phyloP scores from a whole-genome alignment of 2,113 vertebrate species.

The Phylloscopus trochilus region DNA sequence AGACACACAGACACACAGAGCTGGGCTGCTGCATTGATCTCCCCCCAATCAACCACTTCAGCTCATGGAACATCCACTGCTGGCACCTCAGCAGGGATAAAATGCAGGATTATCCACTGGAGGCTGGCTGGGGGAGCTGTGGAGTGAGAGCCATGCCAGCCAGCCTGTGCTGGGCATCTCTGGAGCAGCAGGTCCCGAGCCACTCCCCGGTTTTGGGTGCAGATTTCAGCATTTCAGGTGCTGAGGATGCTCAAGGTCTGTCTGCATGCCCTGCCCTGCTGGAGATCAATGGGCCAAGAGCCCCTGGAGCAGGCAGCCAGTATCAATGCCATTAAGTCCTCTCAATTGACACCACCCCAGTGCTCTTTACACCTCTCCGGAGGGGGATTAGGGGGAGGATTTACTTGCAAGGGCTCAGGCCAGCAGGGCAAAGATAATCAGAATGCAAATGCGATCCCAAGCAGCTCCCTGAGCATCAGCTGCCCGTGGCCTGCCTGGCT shows the following conservation, averaged over 20 bases:
- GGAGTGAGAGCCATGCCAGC: neutral
- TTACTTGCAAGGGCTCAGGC: constrained; percentile 48
- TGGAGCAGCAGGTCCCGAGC: neutral
- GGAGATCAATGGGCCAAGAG: constrained; percentile 2
- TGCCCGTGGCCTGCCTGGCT: constrained; percentile 23
- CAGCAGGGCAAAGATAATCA: constrained; percentile 53
- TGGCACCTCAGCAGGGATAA: neutral
- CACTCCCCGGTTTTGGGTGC: neutral
- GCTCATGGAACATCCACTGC: neutral
- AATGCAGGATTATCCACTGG: fast-evolving
- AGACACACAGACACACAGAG: neutral
- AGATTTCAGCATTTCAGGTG: neutral
- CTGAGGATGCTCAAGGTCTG: neutral
- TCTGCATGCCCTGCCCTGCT: neutral
- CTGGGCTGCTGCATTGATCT: neutral
- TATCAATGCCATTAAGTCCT: constrained; percentile 13
- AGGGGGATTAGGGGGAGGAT: constrained; percentile 39
- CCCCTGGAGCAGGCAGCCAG: neutral
- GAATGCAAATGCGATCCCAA: constrained; percentile 44
- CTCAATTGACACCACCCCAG: constrained; percentile 21
- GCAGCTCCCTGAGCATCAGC: neutral
- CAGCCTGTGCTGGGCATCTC: fast-evolving
- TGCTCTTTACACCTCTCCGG: constrained; percentile 48
- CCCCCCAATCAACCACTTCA: fast-evolving
- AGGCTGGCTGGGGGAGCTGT: neutral